Evolutionary conservation across 1,140 invertebrate genomes (phyloP), one percentile per base, ranked within the genome.

Genomic region (Macrocentrus cingulum): DNA sequence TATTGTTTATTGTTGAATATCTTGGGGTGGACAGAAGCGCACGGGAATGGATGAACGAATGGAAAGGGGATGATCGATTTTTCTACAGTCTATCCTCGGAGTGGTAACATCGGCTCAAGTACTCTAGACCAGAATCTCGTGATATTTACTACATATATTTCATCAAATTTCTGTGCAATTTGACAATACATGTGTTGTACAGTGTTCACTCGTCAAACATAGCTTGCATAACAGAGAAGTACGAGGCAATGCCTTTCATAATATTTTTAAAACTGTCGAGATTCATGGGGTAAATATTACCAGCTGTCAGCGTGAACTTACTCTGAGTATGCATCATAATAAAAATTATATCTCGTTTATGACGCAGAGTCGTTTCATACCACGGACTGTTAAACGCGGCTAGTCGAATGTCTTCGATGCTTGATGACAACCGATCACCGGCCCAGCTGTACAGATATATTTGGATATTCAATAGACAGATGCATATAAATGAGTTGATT

Each of bases 241-340:
- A 60, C 41, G 58, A 60, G 11, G 15, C 41, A 18, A 42, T 53
- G 7, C 44, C 44, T 60, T 60, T 60, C 16, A 60, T 20, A 16
- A 60, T 60, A 25, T 49, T 60, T 32, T 54, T 60, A 41, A 60
- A 60, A 49, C 37, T 60, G n/a, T 54, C 51, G 16, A 60, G 19
- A 19, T 60, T 32, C 44, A 55, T 60, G 16, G n/a, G 34, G 50
- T 49, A 54, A 46, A 54, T n/a, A 39, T 48, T 54, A 34, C 51
- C 58, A 22, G 51, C 58, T 19, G 58, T 60, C 1, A 60, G 49
- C 54, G 36, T 49, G 13, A 54, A 60, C 2, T 25, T 16, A n/a
- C 22, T 18, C 9, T 25, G 8, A 16, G 29, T 60, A 16, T 51
- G 34, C 8, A 44, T 22, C 29, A 60, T 48, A 13, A 54, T 34